A percentile compares a stretch with the other conserved stretches of the same genome.
phyloP scores from a whole-genome alignment of 2,888 invertebrate species.

The Buathra laborator region DNA sequence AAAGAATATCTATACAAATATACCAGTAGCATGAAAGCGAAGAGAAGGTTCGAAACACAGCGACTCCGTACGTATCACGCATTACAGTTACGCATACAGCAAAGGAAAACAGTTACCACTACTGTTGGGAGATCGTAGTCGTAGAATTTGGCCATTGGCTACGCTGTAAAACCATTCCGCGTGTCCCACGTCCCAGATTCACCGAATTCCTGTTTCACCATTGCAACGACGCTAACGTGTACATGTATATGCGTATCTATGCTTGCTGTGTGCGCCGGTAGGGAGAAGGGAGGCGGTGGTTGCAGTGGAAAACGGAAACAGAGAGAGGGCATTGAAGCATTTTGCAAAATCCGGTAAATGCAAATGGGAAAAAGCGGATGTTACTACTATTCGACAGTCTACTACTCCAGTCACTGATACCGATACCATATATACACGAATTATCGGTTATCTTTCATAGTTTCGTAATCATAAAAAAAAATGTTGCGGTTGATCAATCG shows the following conservation, averaged over 20 bases:
- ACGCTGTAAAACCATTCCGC: conserved; percentile 59
- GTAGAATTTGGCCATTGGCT: conserved; percentile 49
- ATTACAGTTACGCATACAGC: conserved; percentile 23
- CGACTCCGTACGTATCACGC: conserved; percentile 5
- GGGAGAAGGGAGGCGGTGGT: not conserved
- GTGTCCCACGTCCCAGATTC: conserved; percentile 64
- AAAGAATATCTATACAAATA: conserved; percentile 6
- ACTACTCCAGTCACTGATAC: conserved; percentile 9
- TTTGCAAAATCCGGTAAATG: conserved; percentile 66
- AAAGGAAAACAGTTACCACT: conserved; percentile 15
- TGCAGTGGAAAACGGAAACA: conserved; percentile 56
- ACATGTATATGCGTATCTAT: not conserved
- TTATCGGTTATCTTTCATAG: not conserved
- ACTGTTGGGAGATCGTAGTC: conserved; percentile 44
- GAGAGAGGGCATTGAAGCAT: conserved; percentile 64
- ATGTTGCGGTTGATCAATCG: too few relatives aligned
- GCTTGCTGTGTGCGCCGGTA: conserved; percentile 1
- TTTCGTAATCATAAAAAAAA: not conserved
- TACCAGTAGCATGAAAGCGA: not conserved
- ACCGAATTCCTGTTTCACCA: conserved; percentile 49
- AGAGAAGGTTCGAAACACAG: not conserved
- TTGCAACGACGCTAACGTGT: not conserved
- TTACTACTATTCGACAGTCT: conserved; percentile 46
- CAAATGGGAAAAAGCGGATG: conserved; percentile 59
- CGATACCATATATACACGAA: conserved; percentile 12